Conservation (phyloP, 2,888 invertebrate species). For the Lithophane ornitopus region DNA sequence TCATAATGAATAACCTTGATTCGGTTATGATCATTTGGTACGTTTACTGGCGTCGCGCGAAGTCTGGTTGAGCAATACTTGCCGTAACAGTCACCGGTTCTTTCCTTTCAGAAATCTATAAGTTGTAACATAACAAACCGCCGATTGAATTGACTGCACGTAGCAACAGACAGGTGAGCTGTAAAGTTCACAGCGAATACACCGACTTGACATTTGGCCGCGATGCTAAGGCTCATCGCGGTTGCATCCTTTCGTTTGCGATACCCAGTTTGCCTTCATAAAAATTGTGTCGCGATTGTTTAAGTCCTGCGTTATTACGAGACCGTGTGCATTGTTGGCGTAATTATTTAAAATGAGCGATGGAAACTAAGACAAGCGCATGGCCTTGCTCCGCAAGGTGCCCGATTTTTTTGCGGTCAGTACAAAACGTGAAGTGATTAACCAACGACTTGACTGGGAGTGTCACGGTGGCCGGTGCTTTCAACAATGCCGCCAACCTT, state of each 20-base stretch:
- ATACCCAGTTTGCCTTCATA: conserved; percentile 84
- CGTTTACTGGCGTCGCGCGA: conserved; percentile 69
- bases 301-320: conserved; percentile 60
- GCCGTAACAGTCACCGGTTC: conserved; percentile 70
- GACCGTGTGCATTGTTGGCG: conserved; percentile 72
- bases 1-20: conserved; percentile 78
- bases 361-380: conserved; percentile 80
- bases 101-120: conserved; percentile 72
- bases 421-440: conserved; percentile 83
- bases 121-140: conserved; percentile 66
- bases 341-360: conserved; percentile 80
- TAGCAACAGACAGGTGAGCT: conserved; percentile 65
- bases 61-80: conserved; percentile 75
- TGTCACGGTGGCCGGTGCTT: conserved; percentile 77
- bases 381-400: conserved; percentile 85
- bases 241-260: conserved; percentile 84
- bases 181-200: conserved; percentile 81
- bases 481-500: conserved; percentile 79
- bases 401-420: conserved; percentile 86
- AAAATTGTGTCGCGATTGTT: conserved; percentile 81
- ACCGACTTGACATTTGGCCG: conserved; percentile 83
- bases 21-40: conserved; percentile 71
- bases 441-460: conserved; percentile 78
- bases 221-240: conserved; percentile 75
- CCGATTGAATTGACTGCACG: conserved; percentile 54